Percentiles rank a stretch among this genome's conserved stretches.
Conservation (phyloP, 1,140 invertebrate genomes). For the Caenorhabditis latens region DNA sequence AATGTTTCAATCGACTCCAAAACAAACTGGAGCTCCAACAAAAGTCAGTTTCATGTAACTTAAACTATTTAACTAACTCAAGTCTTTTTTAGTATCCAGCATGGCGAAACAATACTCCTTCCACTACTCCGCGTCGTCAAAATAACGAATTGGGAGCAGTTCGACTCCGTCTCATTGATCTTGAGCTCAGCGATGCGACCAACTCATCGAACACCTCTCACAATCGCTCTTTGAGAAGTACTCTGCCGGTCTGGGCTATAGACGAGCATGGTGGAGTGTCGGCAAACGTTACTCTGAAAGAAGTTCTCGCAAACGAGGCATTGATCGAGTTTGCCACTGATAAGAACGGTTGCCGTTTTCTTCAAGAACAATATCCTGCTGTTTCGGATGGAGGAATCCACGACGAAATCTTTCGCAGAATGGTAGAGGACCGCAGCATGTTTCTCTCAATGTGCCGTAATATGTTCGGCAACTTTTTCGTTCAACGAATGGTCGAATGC, state of each 20-base stretch:
- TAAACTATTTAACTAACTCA: background rate
- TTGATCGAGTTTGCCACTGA: constrained; percentile 59
- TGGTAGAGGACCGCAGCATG: background rate
- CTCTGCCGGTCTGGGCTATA: constrained; percentile 20
- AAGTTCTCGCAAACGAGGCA: constrained; percentile 40
- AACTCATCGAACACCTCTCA: background rate
- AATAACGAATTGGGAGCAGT: background rate
- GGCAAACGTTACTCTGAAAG: constrained; percentile 18
- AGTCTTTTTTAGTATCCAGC: background rate
- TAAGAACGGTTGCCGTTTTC: constrained; percentile 63
- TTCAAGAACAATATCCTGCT: constrained; percentile 57
- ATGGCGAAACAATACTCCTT: background rate
- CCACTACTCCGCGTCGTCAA: background rate
- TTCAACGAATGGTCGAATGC: constrained; percentile 57
- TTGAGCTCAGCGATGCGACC: background rate
- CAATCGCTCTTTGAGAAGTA: background rate
- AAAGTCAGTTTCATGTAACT: background rate
- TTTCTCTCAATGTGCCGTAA: constrained; percentile 63
- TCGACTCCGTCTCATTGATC: constrained; percentile 8
- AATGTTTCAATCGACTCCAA: constrained; percentile 1
- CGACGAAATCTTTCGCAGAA: constrained; percentile 11
- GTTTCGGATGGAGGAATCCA: background rate
- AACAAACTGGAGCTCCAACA: background rate
- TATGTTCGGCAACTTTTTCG: constrained; percentile 68
- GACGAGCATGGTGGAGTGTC: background rate